phyloP scores from a whole-genome alignment of 2,797 vertebrate species.

The Liasis olivaceus region DNA sequence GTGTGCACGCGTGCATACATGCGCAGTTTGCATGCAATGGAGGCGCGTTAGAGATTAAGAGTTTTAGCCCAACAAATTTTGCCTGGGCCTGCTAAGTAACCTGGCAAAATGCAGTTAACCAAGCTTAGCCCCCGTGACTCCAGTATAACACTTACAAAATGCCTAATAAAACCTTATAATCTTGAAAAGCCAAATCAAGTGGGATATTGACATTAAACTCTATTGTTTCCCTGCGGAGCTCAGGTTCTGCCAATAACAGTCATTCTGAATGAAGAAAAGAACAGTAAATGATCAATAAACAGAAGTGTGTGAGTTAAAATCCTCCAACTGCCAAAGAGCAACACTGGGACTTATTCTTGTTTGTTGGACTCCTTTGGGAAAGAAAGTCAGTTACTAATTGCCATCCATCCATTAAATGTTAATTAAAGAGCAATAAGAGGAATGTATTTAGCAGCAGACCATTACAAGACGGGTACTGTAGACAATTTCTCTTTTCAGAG shows the following conservation, averaged over 20 bases:
- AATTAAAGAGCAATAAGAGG: conserved; percentile 64
- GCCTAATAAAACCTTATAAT: conserved; percentile 73
- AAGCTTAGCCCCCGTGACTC: conserved; percentile 73
- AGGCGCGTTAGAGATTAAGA: not conserved
- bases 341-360: conserved; percentile 57
- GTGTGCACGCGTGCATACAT: not conserved
- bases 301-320: conserved; percentile 52
- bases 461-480: conserved; percentile 50
- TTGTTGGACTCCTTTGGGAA: conserved; percentile 53
- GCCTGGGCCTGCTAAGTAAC: conserved; percentile 55
- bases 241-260: conserved; percentile 73
- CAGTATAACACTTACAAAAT: conserved; percentile 77
- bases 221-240: conserved; percentile 72
- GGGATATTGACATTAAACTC: conserved; percentile 76
- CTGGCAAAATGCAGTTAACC: conserved; percentile 64
- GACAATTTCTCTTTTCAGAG: conserved; percentile 28
- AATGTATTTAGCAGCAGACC: conserved; percentile 44
- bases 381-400: conserved; percentile 63
- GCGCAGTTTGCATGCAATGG: not conserved
- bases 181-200: conserved; percentile 76
- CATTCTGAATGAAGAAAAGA: conserved; percentile 70
- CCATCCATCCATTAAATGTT: conserved; percentile 69
- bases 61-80: conserved; percentile 61
- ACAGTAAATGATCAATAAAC: conserved; percentile 74
- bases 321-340: conserved; percentile 63